Evolutionary conservation across 2,888 invertebrate genomes (phyloP).

Genomic region (Tipula helvola): DNA sequence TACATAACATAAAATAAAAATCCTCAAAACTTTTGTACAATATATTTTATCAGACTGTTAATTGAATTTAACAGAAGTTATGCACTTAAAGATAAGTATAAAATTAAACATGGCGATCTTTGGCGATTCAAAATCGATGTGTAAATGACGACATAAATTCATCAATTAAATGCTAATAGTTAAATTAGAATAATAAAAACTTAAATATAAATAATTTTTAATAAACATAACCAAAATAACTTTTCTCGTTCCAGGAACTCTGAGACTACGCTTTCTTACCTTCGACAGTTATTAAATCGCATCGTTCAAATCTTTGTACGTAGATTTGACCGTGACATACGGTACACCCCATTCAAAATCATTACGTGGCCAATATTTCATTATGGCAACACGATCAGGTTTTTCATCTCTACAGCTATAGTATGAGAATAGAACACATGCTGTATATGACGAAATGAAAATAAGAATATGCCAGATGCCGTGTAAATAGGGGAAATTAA

Average conservation of each 20-base stretch:
- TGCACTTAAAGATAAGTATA: not conserved
- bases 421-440: slow-evolving; percentile 65
- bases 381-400: slow-evolving; percentile 54
- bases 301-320: slow-evolving; percentile 33
- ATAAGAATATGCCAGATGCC: slow-evolving; percentile 74
- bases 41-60: not conserved
- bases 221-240: not conserved
- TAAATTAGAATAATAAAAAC: not conserved
- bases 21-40: no score
- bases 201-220: not conserved
- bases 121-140: not conserved
- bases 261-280: not conserved
- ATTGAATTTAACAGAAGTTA: not conserved
- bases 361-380: slow-evolving; percentile 66
- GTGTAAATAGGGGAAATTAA: slow-evolving; percentile 72
- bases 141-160: not conserved
- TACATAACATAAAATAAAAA: no score
- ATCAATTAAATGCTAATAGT: not conserved
- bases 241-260: not conserved
- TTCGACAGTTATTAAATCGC: not conserved
- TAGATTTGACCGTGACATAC: slow-evolving; percentile 53
- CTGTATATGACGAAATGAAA: slow-evolving; percentile 65
- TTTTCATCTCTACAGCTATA: slow-evolving; percentile 60
- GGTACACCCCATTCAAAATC: slow-evolving; percentile 67
- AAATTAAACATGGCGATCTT: not conserved